Evolutionary conservation across 2,888 invertebrate genomes (phyloP).

Genomic region (Drosophila algonquin): DNA sequence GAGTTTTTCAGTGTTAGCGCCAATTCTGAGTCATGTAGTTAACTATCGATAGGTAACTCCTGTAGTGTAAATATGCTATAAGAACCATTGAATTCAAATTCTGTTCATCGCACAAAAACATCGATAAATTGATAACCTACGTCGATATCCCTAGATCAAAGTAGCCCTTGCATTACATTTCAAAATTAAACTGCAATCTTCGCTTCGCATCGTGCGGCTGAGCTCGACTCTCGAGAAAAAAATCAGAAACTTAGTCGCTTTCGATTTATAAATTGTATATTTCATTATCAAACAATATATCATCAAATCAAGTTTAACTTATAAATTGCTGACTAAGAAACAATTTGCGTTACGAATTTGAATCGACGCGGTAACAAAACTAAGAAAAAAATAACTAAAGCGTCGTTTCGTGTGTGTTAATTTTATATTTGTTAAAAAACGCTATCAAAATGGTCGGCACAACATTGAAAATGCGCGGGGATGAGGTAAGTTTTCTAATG

Average conservation of each 20-base stretch:
- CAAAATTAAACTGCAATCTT: slow-evolving; percentile 76
- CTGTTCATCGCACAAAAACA: no score
- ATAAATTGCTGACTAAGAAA: slow-evolving; percentile 10
- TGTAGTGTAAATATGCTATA: no score
- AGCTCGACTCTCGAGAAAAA: slow-evolving; percentile 43
- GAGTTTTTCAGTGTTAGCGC: no score
- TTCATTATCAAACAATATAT: slow-evolving; percentile 5
- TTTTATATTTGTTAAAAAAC: slow-evolving; percentile 31
- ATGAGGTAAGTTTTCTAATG: slow-evolving; percentile 68
- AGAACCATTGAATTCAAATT: no score
- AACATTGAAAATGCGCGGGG: slow-evolving; percentile 61
- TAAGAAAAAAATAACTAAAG: slow-evolving; percentile 20
- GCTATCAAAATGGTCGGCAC: slow-evolving; percentile 70
- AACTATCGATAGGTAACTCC: no score
- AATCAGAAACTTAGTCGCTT: slow-evolving; percentile 33
- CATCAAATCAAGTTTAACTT: slow-evolving; percentile 10
- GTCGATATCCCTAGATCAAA: no score
- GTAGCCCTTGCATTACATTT: slow-evolving; percentile 22
- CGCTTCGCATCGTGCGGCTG: slow-evolving; percentile 55
- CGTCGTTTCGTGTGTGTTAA: slow-evolving; percentile 23
- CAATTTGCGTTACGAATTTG: slow-evolving; percentile 20
- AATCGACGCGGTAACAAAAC: slow-evolving; percentile 32
- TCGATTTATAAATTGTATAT: slow-evolving; percentile 47
- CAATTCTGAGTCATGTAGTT: no score
- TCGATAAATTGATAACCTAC: no score